Percentiles rank a stretch among this genome's conserved stretches.
phyloP scores from a whole-genome alignment of 1,140 invertebrate genomes.

The Microvelia longipes region DNA sequence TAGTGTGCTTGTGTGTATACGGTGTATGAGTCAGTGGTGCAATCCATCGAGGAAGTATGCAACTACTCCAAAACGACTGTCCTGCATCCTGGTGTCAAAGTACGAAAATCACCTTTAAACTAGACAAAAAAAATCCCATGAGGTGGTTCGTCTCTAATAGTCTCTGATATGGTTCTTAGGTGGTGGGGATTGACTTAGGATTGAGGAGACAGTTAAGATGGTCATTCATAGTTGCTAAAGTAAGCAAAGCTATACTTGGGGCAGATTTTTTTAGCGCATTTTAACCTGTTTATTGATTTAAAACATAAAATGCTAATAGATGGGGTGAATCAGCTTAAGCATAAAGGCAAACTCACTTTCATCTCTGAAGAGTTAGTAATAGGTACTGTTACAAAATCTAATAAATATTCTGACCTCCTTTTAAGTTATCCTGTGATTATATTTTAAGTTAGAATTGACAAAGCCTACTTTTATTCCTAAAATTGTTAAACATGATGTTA shows the following conservation, averaged over 20 bases:
- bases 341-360: background rate
- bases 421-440: background rate
- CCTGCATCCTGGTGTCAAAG: too few species aligned
- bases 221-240: conserved; percentile 4
- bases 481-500: background rate
- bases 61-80: too few species aligned
- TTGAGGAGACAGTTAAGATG: conserved; percentile 31
- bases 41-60: too few species aligned
- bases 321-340: background rate
- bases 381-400: background rate
- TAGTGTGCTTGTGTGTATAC: too few species aligned
- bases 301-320: background rate
- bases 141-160: too few species aligned
- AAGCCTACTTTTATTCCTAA: conserved; percentile 3
- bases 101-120: too few species aligned
- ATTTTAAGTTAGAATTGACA: background rate
- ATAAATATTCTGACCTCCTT: background rate
- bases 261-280: conserved; percentile 9
- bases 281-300: conserved; percentile 5
- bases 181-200: conserved; percentile 26
- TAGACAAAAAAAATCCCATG: too few species aligned
- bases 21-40: too few species aligned
- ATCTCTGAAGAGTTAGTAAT: background rate
- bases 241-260: background rate
- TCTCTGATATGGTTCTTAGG: conserved; percentile 37